phyloP scores from a whole-genome alignment of 2,113 vertebrate genomes.

The Conger conger region DNA sequence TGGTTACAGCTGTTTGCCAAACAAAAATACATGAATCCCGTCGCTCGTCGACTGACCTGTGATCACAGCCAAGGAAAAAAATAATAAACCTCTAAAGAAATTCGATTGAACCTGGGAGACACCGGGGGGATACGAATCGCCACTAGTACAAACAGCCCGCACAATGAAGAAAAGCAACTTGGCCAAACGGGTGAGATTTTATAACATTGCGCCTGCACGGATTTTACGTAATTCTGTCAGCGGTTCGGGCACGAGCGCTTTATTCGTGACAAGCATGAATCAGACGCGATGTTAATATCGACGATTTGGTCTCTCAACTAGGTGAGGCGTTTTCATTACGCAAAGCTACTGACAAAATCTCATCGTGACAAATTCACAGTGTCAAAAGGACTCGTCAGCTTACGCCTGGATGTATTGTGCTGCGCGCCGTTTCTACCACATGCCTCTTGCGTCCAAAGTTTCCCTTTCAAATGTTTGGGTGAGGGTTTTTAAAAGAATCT shows the following conservation, averaged over 20 bases:
- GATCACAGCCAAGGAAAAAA: slow-evolving; percentile 21
- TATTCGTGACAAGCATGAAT: not conserved
- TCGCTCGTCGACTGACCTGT: slow-evolving; percentile 25
- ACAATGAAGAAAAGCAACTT: slow-evolving; percentile 85
- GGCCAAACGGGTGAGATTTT: slow-evolving; percentile 75
- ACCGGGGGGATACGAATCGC: slow-evolving; percentile 13
- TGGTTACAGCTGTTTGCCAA: not conserved
- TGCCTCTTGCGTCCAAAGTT: not conserved
- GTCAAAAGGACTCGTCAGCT: not conserved
- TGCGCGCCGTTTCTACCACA: not conserved
- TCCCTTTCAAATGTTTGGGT: slow-evolving; percentile 2
- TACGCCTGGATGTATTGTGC: not conserved
- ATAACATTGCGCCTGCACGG: not conserved
- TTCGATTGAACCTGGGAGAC: slow-evolving; percentile 23
- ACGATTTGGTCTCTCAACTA: too few species aligned
- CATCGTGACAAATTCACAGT: slow-evolving; percentile 11
- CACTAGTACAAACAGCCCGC: slow-evolving; percentile 8
- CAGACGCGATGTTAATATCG: not conserved
- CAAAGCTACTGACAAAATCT: not conserved
- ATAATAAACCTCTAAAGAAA: not conserved
- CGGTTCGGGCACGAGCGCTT: not conserved
- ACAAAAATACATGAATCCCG: slow-evolving; percentile 11
- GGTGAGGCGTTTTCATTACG: not conserved
- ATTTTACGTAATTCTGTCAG: not conserved
- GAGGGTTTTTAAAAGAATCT: not conserved